Evolutionary conservation across 2,888 invertebrate species (phyloP).

Genomic region (Balanococcus diminutus): DNA sequence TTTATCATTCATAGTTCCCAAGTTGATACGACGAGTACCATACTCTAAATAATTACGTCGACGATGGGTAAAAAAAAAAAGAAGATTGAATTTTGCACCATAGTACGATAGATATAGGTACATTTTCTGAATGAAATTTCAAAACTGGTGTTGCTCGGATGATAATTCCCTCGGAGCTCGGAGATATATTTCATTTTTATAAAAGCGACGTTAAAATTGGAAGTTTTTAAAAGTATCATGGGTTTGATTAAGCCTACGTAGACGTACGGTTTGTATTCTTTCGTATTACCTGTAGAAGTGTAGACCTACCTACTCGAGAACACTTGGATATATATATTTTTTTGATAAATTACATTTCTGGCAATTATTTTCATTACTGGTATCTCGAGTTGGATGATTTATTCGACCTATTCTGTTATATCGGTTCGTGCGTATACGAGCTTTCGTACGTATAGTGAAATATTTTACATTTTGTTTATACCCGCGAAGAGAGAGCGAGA

Average conservation of each 20-base stretch:
- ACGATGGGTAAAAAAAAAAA: neutral
- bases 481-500: neutral
- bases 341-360: neutral
- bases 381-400: neutral
- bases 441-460: neutral
- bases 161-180: neutral
- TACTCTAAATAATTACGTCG: neutral
- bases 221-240: neutral
- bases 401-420: neutral
- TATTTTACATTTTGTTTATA: neutral
- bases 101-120: neutral
- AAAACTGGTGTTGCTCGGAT: neutral
- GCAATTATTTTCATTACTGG: neutral
- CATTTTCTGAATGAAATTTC: neutral
- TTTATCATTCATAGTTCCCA: neutral
- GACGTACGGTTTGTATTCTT: no score
- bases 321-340: neutral
- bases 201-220: slow-evolving; percentile 10
- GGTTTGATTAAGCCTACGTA: neutral
- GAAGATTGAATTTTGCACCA: neutral
- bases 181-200: slow-evolving; percentile 9
- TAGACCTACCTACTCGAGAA: neutral
- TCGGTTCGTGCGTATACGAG: neutral
- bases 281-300: no score
- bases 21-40: neutral